Evolutionary conservation across 1,140 invertebrate genomes (phyloP).

Genomic region (Lepeophtheirus salmonis): DNA sequence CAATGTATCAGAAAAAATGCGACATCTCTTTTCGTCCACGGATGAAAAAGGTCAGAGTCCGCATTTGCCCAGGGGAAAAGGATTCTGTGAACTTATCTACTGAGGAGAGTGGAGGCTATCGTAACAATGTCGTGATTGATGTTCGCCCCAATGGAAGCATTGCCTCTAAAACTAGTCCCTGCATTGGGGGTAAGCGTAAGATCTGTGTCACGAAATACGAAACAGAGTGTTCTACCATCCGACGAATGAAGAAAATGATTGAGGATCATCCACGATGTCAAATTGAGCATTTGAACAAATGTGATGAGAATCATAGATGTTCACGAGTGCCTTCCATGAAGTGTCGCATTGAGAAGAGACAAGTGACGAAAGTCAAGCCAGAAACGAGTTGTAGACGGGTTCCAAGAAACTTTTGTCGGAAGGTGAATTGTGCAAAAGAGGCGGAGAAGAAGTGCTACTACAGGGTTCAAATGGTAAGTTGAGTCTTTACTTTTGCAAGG

Average conservation of each 20-base stretch:
- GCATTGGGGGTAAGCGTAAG: background rate
- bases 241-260: background rate
- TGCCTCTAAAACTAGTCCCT: background rate
- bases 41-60: background rate
- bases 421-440: background rate
- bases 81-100: background rate
- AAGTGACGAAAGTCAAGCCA: background rate
- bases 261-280: background rate
- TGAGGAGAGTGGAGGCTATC: background rate
- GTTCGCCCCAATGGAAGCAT: background rate
- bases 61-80: background rate
- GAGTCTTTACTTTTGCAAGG: no score
- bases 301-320: background rate
- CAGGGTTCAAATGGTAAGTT: background rate
- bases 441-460: background rate
- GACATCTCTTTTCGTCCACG: background rate
- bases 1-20: background rate
- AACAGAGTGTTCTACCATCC: background rate
- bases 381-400: background rate
- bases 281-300: background rate
- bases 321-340: background rate
- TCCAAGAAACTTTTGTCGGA: background rate
- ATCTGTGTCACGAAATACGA: background rate
- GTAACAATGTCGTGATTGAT: background rate
- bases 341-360: background rate